Percentiles rank a stretch among this genome's conserved stretches.
These are phyloP conservation scores for Eupithecia tripunctaria DNA, from an alignment of 2,888 invertebrate genomes.

Conservation along the genomic window DNA sequence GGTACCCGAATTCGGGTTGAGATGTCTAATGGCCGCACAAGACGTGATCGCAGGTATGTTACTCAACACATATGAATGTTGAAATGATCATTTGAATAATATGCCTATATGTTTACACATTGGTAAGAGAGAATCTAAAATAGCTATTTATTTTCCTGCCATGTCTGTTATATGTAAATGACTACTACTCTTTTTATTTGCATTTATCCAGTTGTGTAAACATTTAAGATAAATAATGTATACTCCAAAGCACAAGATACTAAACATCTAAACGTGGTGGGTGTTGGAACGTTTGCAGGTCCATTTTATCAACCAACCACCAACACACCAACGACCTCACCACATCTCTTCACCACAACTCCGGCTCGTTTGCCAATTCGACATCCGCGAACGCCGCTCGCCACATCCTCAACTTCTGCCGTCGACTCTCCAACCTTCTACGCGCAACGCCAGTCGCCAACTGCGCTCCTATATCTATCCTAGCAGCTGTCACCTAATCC, in stretches of 20 bases:
- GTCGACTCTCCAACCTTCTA: conserved; percentile 76
- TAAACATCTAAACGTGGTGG: conserved; percentile 84
- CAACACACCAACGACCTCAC: conserved; percentile 84
- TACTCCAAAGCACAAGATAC: conserved; percentile 58
- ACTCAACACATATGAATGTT: conserved; percentile 27
- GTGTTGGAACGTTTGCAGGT: conserved; percentile 86
- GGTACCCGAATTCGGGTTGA: conserved; percentile 95
- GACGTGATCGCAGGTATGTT: conserved; percentile 86
- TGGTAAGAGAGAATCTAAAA: conserved; percentile 12
- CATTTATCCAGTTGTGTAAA: conserved; percentile 37
- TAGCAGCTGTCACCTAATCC: conserved; percentile 79
- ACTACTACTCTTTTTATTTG: conserved; percentile 21
- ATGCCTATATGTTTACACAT: conserved; percentile 24
- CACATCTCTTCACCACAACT: conserved; percentile 83
- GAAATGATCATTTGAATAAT: conserved; percentile 12
- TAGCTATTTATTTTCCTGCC: conserved; percentile 14
- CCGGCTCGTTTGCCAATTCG: conserved; percentile 79
- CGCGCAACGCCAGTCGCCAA: conserved; percentile 76
- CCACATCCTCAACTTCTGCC: conserved; percentile 73
- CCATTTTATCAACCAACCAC: conserved; percentile 84
- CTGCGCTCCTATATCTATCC: conserved; percentile 70
- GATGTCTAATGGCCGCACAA: conserved; percentile 95
- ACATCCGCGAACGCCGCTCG: conserved; percentile 78
- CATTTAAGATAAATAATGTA: conserved; percentile 30
- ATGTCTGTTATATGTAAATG: conserved; percentile 5